Evolutionary conservation across 2,797 vertebrate species (phyloP), one percentile per base, ranked within the genome.

Genomic region (Siniperca undulata): DNA sequence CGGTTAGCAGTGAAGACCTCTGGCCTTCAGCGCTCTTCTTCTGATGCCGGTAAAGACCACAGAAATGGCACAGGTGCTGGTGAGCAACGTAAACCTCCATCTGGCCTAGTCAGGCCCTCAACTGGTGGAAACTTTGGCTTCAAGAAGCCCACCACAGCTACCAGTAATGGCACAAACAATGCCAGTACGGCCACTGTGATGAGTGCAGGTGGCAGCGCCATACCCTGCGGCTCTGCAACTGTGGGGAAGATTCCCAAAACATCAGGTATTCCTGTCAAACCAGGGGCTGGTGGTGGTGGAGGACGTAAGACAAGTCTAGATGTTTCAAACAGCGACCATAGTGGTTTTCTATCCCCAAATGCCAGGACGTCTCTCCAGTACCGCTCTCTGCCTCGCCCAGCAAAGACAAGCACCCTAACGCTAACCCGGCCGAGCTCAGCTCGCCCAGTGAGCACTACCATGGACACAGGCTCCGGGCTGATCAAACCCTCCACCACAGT

Each of bases 341-440:
- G 96, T 9, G 96, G 97, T 0, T 99, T 99, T 85, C 92, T 99
- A 83, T 97, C 98, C 1, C 96, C 97, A 0, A 97, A 96, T n/a
- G 98, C 98, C 78, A 96, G 98, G 36, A 96, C 96, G 14, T 98
- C 97, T 79, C 97, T 99, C 70, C 98, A 99, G 91, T 99, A 99
- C 82, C 98, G 98, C 80, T 99, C 98, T 88, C 96, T 99, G 83
- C 98, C 98, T 20, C 97, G 98, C n/a, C 98, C 98, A 0, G 97
- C 98, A 68, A 99, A 99, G 90, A 98, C 98, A 34, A 98, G 96
- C 89, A 96, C 97, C 40, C 96, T 99, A 94, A 98, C 97, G 0
- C 95, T 99, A 62, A 98, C 97, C 0, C 95, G 97, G 40, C 97
- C 97, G 0, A 90, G 94, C 0, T 89, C 96, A 0, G 94, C 93